These are phyloP conservation scores for Tachystola acroxantha DNA, from an alignment of 2,888 invertebrate species.

Conservation along the genomic window DNA sequence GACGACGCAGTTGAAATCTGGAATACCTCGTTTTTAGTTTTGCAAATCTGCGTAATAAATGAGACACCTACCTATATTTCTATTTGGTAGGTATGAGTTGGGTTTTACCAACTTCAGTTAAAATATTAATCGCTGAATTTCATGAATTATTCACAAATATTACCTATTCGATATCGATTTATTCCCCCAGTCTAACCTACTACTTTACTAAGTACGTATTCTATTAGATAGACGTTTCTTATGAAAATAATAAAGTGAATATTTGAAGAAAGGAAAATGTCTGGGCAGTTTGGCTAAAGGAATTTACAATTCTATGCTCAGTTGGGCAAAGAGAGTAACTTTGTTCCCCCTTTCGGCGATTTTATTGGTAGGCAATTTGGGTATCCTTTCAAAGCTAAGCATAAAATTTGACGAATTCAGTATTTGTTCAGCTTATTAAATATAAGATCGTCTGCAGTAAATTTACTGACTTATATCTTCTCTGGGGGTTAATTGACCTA, in stretches of 20 bases:
- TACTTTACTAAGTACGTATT: no score
- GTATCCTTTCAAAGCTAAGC: conserved; percentile 1
- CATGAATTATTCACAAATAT: conserved; percentile 28
- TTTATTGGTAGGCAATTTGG: conserved; percentile 3
- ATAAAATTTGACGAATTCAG: neutral
- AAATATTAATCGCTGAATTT: conserved; percentile 28
- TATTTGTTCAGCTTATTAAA: no score
- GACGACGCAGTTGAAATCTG: no score
- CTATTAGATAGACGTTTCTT: neutral
- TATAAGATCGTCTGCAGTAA: no score
- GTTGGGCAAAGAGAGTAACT: neutral
- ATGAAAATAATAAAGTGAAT: conserved; percentile 4
- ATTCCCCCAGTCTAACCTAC: no score
- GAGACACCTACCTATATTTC: conserved; percentile 20
- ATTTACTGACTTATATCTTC: no score
- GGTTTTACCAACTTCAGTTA: conserved; percentile 19
- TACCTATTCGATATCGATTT: neutral
- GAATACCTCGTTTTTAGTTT: no score
- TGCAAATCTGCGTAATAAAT: no score
- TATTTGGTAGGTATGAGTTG: no score
- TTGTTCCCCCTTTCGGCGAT: neutral
- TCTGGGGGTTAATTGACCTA: no score
- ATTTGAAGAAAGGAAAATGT: conserved; percentile 2
- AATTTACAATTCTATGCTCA: conserved; percentile 5
- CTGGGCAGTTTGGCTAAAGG: neutral